Conservation (phyloP, 2,113 vertebrate species). For the Genyomyrus donnyi region DNA sequence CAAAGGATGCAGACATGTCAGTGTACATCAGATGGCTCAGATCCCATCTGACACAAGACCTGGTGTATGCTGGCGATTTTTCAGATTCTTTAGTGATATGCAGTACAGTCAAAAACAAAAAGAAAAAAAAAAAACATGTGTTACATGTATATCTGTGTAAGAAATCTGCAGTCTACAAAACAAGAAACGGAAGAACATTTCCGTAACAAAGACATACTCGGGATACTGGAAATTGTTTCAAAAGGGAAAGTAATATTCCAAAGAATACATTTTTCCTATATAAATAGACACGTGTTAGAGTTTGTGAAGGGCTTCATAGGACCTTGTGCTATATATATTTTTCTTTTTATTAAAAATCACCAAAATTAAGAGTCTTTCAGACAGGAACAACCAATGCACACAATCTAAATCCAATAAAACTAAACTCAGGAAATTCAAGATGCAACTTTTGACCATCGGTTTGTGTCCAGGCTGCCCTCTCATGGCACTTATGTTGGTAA, state of each 20-base stretch:
- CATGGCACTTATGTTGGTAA: not conserved
- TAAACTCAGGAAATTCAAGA: not conserved
- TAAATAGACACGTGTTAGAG: not conserved
- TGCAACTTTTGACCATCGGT: not conserved
- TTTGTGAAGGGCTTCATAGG: not conserved
- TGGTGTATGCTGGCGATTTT: not conserved
- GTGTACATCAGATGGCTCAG: not conserved
- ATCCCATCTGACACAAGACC: not conserved
- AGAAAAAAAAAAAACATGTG: not conserved
- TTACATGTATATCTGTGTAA: not conserved
- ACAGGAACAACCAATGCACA: not conserved
- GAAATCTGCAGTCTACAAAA: not conserved
- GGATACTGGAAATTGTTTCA: not conserved
- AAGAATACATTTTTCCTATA: not conserved
- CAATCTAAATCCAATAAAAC: not conserved
- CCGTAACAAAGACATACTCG: not conserved
- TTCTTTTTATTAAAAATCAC: not conserved
- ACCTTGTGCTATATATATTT: not conserved
- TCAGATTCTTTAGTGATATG: not conserved
- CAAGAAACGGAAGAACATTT: not conserved
- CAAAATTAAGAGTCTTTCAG: not conserved
- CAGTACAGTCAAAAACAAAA: not conserved
- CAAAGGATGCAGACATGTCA: not conserved
- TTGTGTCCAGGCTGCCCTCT: slow-evolving; percentile 8
- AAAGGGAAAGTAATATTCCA: not conserved